A percentile compares a stretch with the other conserved stretches of the same genome.
phyloP scores from a whole-genome alignment of 2,113 vertebrate genomes.

The Gallinago jamesoni region DNA sequence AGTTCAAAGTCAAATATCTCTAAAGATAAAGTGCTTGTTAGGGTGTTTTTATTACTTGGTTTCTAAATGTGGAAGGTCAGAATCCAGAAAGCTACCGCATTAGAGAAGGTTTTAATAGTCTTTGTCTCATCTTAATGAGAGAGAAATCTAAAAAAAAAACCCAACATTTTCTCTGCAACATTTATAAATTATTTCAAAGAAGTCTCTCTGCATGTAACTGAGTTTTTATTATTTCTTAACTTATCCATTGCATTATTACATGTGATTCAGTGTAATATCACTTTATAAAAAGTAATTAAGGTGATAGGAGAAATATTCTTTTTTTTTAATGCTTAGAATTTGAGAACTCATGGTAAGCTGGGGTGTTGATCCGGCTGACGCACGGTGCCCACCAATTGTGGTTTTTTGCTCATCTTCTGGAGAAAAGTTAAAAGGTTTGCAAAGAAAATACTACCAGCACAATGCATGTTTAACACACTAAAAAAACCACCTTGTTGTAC shows the following conservation, averaged over 20 bases:
- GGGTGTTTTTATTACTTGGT: slow-evolving; percentile 71
- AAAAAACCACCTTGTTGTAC: background rate
- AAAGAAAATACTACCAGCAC: slow-evolving; percentile 7
- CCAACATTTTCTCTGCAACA: slow-evolving; percentile 14
- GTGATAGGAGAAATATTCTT: background rate
- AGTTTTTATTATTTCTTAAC: slow-evolving; percentile 12
- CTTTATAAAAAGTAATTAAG: slow-evolving; percentile 30
- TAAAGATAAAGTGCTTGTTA: slow-evolving; percentile 67
- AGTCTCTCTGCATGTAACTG: background rate
- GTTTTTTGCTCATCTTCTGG: slow-evolving; percentile 50
- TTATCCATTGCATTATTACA: background rate
- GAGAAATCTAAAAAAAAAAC: slow-evolving; percentile 26
- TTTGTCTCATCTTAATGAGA: slow-evolving; percentile 73
- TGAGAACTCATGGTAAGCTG: slow-evolving; percentile 8
- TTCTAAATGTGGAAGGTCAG: slow-evolving; percentile 78
- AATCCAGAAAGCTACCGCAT: slow-evolving; percentile 73
- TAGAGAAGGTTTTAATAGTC: slow-evolving; percentile 71
- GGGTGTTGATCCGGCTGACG: slow-evolving; percentile 7
- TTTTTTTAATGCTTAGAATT: slow-evolving; percentile 47
- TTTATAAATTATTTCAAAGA: slow-evolving; percentile 48
- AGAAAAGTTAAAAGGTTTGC: slow-evolving; percentile 64
- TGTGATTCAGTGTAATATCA: background rate
- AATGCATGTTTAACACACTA: slow-evolving; percentile 40
- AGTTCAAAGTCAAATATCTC: slow-evolving; percentile 79
- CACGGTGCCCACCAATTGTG: slow-evolving; percentile 20